A percentile compares a stretch with the other conserved stretches of the same genome.
These are phyloP conservation scores for Cetoscarus ocellatus DNA, from an alignment of 2,797 vertebrate genomes.

Conservation along the genomic window DNA sequence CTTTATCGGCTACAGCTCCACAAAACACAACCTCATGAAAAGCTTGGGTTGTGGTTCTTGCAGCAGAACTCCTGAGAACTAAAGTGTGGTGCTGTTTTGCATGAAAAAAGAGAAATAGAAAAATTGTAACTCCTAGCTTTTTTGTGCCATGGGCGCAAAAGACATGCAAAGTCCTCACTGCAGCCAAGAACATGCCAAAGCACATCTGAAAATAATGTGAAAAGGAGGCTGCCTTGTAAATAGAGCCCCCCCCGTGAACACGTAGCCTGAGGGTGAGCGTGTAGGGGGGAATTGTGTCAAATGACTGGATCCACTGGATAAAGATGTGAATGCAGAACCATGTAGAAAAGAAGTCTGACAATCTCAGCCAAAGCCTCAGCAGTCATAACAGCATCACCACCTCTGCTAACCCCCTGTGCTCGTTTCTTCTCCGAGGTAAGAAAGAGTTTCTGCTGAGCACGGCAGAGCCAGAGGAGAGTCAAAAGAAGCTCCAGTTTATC, in stretches of 20 bases:
- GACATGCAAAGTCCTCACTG: slow-evolving; percentile 48
- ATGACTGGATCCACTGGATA: slow-evolving; percentile 56
- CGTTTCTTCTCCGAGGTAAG: slow-evolving; percentile 47
- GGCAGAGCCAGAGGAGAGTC: slow-evolving; percentile 17
- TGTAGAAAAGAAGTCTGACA: slow-evolving; percentile 43
- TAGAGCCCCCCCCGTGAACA: slow-evolving; percentile 48
- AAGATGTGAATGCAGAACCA: slow-evolving; percentile 48
- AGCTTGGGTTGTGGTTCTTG: slow-evolving; percentile 28
- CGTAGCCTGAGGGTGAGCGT: slow-evolving; percentile 42
- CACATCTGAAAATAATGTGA: slow-evolving; percentile 60
- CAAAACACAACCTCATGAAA: slow-evolving; percentile 55
- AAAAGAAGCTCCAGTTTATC: slow-evolving; percentile 39
- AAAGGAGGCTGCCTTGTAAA: slow-evolving; percentile 50
- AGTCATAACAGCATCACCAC: slow-evolving; percentile 58
- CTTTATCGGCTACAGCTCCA: slow-evolving; percentile 43
- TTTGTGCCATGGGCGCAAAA: slow-evolving; percentile 47
- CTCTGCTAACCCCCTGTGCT: slow-evolving; percentile 45
- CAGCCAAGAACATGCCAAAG: slow-evolving; percentile 60
- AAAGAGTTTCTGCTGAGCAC: slow-evolving; percentile 57
- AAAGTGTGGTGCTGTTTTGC: slow-evolving; percentile 34
- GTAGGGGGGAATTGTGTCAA: slow-evolving; percentile 42
- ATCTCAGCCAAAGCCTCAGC: slow-evolving; percentile 41
- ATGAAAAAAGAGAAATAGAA: slow-evolving; percentile 36
- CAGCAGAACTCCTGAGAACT: slow-evolving; percentile 38
- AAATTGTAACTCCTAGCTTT: slow-evolving; percentile 31